Evolutionary conservation across 2,888 invertebrate species (phyloP).

Genomic region (Leptinotarsa rubiginosa): DNA sequence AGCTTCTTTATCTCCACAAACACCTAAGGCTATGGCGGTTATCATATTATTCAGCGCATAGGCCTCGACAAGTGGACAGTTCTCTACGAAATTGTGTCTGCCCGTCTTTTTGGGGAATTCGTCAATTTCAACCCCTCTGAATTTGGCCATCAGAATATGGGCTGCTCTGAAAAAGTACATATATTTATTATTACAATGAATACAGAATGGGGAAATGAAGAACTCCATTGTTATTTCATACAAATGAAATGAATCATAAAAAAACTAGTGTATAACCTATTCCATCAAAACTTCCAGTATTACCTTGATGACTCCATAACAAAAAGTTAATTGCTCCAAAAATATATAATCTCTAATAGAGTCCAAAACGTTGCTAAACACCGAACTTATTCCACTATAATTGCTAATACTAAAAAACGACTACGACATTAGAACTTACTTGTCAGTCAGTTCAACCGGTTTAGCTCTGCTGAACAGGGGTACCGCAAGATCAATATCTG

Average conservation of each 20-base stretch:
- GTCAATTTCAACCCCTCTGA: constrained; percentile 46
- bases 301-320: no score
- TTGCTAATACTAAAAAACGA: no score
- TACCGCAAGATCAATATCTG: constrained; percentile 73
- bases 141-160: constrained; percentile 45
- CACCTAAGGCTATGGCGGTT: constrained; percentile 59
- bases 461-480: constrained; percentile 73
- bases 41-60: constrained; percentile 59
- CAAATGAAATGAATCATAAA: no score
- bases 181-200: background rate
- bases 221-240: no score
- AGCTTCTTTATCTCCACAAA: constrained; percentile 59
- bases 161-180: constrained; percentile 30
- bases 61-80: constrained; percentile 51
- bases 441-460: constrained; percentile 60
- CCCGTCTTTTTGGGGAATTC: constrained; percentile 49
- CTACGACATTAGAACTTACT: constrained; percentile 18
- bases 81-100: constrained; percentile 40
- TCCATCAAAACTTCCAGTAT: no score
- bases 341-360: no score
- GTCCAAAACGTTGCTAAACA: no score
- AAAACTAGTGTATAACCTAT: no score
- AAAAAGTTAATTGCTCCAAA: no score
- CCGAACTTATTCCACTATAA: no score
- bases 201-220: no score